These are phyloP conservation scores for Callospermophilus lateralis DNA, from an alignment of 2,113 vertebrate genomes.

Conservation along the genomic window DNA sequence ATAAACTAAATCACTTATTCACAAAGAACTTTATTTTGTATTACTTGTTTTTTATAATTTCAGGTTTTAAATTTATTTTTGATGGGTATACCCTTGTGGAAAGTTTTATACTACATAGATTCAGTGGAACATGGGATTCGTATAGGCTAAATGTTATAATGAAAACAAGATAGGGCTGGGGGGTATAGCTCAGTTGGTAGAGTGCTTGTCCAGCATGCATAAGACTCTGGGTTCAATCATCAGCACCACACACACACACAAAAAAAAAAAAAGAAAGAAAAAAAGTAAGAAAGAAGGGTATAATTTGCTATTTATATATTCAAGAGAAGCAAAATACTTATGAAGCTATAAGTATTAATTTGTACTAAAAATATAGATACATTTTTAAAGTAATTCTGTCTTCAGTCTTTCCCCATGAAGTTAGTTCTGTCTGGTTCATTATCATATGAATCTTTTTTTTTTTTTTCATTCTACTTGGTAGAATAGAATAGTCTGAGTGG, in stretches of 20 bases:
- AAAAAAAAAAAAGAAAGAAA: too few species aligned
- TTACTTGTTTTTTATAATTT: constrained; percentile 41
- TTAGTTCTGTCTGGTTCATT: background rate
- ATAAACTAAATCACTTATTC: constrained; percentile 25
- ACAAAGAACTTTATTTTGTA: constrained; percentile 2
- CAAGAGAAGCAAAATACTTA: background rate
- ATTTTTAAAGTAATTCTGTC: constrained; percentile 9
- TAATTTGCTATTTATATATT: background rate
- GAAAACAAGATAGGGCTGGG: background rate
- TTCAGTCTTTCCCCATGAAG: background rate
- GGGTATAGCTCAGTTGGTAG: too few species aligned
- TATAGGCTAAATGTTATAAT: background rate
- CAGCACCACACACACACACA: too few species aligned
- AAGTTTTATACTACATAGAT: constrained; percentile 15
- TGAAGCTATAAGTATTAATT: background rate
- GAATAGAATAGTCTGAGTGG: background rate
- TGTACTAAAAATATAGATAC: background rate
- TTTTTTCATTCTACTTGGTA: background rate
- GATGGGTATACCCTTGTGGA: background rate
- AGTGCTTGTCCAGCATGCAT: too few species aligned
- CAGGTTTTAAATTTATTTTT: constrained; percentile 30
- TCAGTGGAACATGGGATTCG: background rate
- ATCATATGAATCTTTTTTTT: constrained; percentile 13
- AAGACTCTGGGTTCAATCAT: too few species aligned
- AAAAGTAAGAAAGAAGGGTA: background rate